Percentiles rank a stretch among this genome's conserved stretches.
These are phyloP conservation scores for Labroides dimidiatus DNA, from an alignment of 2,797 vertebrate species.

Conservation along the genomic window DNA sequence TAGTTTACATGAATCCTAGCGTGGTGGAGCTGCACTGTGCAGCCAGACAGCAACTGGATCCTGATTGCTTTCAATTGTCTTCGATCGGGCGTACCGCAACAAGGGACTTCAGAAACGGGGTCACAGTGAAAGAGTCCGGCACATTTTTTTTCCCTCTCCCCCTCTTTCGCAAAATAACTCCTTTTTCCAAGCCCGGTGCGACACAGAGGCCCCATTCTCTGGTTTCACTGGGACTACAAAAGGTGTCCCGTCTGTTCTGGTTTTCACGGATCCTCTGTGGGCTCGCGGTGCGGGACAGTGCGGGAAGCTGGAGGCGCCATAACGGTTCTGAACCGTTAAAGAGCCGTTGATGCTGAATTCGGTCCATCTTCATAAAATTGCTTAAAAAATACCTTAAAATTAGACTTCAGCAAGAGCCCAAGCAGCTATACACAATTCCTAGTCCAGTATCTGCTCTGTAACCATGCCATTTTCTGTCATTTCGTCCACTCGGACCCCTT, in stretches of 20 bases:
- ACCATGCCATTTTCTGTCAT: neutral
- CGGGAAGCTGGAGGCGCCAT: slow-evolving; percentile 50
- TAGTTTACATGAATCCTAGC: slow-evolving; percentile 69
- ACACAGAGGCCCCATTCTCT: slow-evolving; percentile 70
- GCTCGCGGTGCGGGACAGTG: slow-evolving; percentile 18
- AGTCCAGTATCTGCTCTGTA: neutral
- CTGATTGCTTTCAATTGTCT: slow-evolving; percentile 81
- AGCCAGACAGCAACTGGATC: slow-evolving; percentile 79
- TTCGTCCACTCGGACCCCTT: too few species aligned
- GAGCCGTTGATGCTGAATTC: slow-evolving; percentile 6
- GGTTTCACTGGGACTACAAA: slow-evolving; percentile 70
- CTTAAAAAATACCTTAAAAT: neutral
- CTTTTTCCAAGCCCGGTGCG: slow-evolving; percentile 43
- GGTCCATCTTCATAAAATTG: slow-evolving; percentile 13
- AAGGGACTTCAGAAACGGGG: slow-evolving; percentile 77
- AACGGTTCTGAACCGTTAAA: slow-evolving; percentile 22
- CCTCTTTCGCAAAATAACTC: slow-evolving; percentile 58
- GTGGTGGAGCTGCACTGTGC: slow-evolving; percentile 51
- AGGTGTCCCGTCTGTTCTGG: slow-evolving; percentile 44
- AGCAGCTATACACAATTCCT: neutral
- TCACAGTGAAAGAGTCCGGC: slow-evolving; percentile 73
- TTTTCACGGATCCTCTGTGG: neutral
- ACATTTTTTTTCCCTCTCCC: slow-evolving; percentile 37
- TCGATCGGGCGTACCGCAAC: slow-evolving; percentile 79
- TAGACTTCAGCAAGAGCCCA: neutral